These are phyloP conservation scores for Aphelenchoides besseyi DNA, from an alignment of 1,140 invertebrate genomes.

Conservation along the genomic window DNA sequence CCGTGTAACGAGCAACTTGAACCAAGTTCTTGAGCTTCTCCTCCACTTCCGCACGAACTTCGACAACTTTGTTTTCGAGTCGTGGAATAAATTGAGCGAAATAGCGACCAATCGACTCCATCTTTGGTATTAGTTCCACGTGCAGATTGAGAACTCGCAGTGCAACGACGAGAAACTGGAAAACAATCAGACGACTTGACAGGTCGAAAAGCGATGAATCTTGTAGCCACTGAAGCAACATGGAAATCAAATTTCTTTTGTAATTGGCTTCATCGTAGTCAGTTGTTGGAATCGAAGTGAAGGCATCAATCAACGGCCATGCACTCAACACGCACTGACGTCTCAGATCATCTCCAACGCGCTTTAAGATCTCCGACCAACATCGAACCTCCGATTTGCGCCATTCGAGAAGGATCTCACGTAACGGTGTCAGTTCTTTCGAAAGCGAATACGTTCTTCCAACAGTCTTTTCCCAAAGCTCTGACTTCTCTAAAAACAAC, in stretches of 20 bases:
- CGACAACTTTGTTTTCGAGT: slow-evolving; percentile 62
- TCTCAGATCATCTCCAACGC: slow-evolving; percentile 64
- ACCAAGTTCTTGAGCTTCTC: slow-evolving; percentile 83
- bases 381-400: slow-evolving; percentile 80
- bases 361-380: slow-evolving; percentile 76
- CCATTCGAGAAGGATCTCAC: slow-evolving; percentile 81
- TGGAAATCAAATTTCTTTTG: slow-evolving; percentile 38
- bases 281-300: slow-evolving; percentile 20
- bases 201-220: slow-evolving; percentile 79
- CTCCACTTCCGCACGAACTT: slow-evolving; percentile 64
- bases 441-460: slow-evolving; percentile 79
- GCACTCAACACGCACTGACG: slow-evolving; percentile 43
- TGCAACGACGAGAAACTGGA: background rate
- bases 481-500: slow-evolving; percentile 47
- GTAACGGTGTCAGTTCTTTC: slow-evolving; percentile 71
- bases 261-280: slow-evolving; percentile 20
- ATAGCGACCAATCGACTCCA: slow-evolving; percentile 20
- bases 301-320: slow-evolving; percentile 55
- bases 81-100: slow-evolving; percentile 18
- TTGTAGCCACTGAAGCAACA: slow-evolving; percentile 70
- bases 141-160: background rate
- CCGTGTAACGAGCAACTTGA: slow-evolving; percentile 91
- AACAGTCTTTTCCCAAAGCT: slow-evolving; percentile 69
- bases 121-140: background rate
- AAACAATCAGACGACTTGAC: slow-evolving; percentile 26